These are phyloP conservation scores for Leucoma salicis DNA, from an alignment of 2,888 invertebrate species.

Conservation along the genomic window DNA sequence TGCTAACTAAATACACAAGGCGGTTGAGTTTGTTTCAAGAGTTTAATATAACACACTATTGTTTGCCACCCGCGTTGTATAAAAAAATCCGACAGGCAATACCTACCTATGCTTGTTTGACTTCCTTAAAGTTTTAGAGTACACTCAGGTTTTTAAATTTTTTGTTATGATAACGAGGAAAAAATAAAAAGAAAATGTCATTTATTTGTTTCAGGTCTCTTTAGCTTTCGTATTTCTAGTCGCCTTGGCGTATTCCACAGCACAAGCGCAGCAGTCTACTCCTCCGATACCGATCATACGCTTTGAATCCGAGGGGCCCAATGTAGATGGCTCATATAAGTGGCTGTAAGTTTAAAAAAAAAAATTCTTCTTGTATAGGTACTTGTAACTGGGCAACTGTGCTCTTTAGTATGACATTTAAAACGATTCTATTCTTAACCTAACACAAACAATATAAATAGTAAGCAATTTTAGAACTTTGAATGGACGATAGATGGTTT, in stretches of 20 bases:
- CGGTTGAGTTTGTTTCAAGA: too few relatives aligned
- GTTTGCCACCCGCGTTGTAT: too few relatives aligned
- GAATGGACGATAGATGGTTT: too few relatives aligned
- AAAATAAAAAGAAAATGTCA: neutral
- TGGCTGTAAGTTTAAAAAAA: conserved; percentile 71
- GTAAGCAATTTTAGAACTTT: too few relatives aligned
- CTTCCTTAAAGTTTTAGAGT: neutral
- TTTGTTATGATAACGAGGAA: neutral
- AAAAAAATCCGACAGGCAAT: conserved; percentile 2
- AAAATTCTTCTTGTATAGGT: neutral
- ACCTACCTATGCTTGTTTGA: neutral
- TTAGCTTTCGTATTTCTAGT: conserved; percentile 44
- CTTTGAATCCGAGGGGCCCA: conserved; percentile 84
- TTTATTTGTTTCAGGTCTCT: conserved; percentile 53
- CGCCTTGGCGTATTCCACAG: conserved; percentile 34
- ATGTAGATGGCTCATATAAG: conserved; percentile 84
- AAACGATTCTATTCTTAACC: too few relatives aligned
- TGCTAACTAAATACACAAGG: too few relatives aligned
- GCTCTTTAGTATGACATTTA: too few relatives aligned
- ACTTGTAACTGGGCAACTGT: too few relatives aligned
- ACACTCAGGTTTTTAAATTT: neutral
- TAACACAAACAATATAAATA: too few relatives aligned
- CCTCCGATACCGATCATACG: conserved; percentile 83
- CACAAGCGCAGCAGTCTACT: conserved; percentile 47
- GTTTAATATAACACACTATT: too few relatives aligned